These are phyloP conservation scores for Tetramorium bicarinatum DNA, from an alignment of 2,888 invertebrate genomes.

Conservation along the genomic window DNA sequence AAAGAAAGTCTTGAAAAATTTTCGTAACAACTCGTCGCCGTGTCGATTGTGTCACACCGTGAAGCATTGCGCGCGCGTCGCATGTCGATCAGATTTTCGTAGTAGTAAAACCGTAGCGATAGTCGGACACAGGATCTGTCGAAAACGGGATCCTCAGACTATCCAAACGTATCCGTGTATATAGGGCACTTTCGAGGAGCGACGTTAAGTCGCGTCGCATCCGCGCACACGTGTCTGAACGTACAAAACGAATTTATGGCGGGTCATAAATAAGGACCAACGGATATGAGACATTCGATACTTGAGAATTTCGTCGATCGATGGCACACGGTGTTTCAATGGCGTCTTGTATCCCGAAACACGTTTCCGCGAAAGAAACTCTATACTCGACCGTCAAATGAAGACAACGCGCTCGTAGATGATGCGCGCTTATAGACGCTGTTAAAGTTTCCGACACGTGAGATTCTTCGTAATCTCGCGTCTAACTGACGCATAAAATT, in stretches of 20 bases:
- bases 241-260: slow-evolving; percentile 37
- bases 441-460: slow-evolving; percentile 27
- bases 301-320: slow-evolving; percentile 31
- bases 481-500: slow-evolving; percentile 21
- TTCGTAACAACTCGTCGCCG: background rate
- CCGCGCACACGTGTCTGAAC: slow-evolving; percentile 13
- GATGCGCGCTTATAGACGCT: background rate
- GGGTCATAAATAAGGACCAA: slow-evolving; percentile 30
- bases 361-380: slow-evolving; percentile 4
- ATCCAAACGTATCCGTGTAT: background rate
- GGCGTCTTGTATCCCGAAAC: background rate
- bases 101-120: slow-evolving; percentile 19
- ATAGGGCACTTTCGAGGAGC: background rate
- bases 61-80: background rate
- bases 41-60: background rate
- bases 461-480: slow-evolving; percentile 2
- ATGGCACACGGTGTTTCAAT: slow-evolving; percentile 10
- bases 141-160: background rate
- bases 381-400: background rate
- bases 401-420: background rate
- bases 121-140: background rate
- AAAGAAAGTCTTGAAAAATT: background rate
- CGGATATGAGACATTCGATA: slow-evolving; percentile 41
- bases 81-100: background rate
- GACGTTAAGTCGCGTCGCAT: slow-evolving; percentile 13